Conservation (phyloP, 2,888 invertebrate species). For the Ectemnius lituratus region DNA sequence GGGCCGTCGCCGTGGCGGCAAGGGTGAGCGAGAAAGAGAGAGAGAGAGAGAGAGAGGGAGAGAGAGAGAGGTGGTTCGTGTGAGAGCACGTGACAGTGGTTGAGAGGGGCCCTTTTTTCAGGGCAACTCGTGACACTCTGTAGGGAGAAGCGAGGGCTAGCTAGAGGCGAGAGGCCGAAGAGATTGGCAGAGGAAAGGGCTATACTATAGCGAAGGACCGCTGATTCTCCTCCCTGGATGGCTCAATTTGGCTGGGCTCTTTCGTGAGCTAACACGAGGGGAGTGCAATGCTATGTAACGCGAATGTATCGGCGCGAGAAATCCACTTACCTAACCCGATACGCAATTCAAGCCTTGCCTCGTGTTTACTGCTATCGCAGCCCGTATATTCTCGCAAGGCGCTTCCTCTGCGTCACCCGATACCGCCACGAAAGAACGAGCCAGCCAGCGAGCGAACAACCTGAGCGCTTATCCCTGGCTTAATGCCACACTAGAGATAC, state of each 20-base stretch:
- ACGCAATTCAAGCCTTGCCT: slow-evolving; percentile 49
- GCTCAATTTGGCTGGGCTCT: slow-evolving; percentile 70
- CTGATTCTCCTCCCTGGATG: slow-evolving; percentile 52
- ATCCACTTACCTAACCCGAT: slow-evolving; percentile 69
- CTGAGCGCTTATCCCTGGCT: slow-evolving; percentile 4
- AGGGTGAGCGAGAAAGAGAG: slow-evolving; percentile 1
- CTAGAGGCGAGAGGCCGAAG: neutral
- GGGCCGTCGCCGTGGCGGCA: neutral
- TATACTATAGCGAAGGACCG: slow-evolving; percentile 1
- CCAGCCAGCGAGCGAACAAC: neutral
- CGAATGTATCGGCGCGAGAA: slow-evolving; percentile 72
- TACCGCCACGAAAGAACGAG: slow-evolving; percentile 9
- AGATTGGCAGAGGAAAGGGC: slow-evolving; percentile 9
- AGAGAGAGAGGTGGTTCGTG: slow-evolving; percentile 23
- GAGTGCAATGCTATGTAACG: slow-evolving; percentile 73
- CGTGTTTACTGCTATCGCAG: slow-evolving; percentile 33
- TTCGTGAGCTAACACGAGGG: slow-evolving; percentile 68
- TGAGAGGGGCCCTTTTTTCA: slow-evolving; percentile 18
- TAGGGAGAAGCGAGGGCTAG: too few relatives aligned
- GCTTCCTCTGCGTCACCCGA: slow-evolving; percentile 37
- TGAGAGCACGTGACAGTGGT: slow-evolving; percentile 19
- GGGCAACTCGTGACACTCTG: neutral
- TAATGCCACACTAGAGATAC: neutral
- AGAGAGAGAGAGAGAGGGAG: slow-evolving; percentile 24
- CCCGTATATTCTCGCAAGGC: slow-evolving; percentile 35